Conservation (phyloP, 2,888 invertebrate genomes). For the Spilosoma lubricipeda region DNA sequence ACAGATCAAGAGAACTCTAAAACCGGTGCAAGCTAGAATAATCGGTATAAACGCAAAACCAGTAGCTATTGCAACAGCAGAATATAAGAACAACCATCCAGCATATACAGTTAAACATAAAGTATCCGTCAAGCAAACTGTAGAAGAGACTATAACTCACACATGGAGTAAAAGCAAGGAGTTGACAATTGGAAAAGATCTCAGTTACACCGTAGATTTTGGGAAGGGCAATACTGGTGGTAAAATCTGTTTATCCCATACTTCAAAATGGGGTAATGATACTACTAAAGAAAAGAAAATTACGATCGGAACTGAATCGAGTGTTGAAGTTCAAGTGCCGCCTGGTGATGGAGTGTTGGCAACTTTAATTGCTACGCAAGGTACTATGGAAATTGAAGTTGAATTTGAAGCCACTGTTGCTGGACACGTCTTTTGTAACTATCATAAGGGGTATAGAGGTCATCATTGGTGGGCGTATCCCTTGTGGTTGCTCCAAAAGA, state of each 20-base stretch:
- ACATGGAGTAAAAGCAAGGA: not conserved
- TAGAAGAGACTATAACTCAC: not conserved
- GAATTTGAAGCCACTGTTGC: not conserved
- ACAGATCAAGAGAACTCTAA: not conserved
- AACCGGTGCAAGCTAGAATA: not conserved
- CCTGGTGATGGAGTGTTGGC: not conserved
- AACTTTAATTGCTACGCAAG: not conserved
- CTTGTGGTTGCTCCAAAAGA: not conserved
- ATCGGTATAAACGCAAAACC: not conserved
- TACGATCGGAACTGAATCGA: not conserved
- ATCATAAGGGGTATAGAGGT: not conserved
- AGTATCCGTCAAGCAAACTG: not conserved
- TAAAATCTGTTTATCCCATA: not conserved
- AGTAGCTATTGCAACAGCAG: not conserved
- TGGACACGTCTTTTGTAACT: slow-evolving; percentile 6
- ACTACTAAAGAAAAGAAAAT: not conserved
- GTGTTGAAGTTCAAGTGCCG: not conserved
- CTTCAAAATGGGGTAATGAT: not conserved
- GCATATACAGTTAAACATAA: not conserved
- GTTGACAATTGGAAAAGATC: not conserved
- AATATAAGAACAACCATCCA: not conserved
- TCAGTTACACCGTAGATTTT: not conserved
- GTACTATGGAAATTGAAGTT: not conserved
- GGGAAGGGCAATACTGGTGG: not conserved
- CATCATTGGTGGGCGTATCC: not conserved